Evolutionary conservation across 2,888 invertebrate species (phyloP).

Genomic region (Periphyllus acericola): DNA sequence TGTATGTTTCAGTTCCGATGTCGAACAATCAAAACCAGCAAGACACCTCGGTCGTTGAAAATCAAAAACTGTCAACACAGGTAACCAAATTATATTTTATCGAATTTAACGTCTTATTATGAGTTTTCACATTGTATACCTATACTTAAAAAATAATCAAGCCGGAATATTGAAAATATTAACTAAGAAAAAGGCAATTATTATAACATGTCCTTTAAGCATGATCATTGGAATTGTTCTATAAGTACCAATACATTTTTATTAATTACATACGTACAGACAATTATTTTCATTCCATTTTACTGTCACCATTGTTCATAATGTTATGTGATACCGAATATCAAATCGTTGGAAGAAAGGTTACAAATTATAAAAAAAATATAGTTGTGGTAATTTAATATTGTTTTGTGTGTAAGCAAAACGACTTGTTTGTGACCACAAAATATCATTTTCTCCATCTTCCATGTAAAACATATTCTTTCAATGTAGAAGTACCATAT

Average conservation of each 20-base stretch:
- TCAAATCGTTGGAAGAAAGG: neutral
- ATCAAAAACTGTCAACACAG: slow-evolving; percentile 54
- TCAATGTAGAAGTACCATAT: no score
- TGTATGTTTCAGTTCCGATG: slow-evolving; percentile 55
- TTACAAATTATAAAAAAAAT: neutral
- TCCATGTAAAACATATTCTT: neutral
- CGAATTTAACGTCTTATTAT: neutral
- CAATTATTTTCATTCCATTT: neutral
- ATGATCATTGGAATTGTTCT: neutral
- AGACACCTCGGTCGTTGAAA: slow-evolving; percentile 47
- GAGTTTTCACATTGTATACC: neutral
- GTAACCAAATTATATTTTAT: neutral
- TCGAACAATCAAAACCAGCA: slow-evolving; percentile 58
- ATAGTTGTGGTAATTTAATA: slow-evolving; percentile 40
- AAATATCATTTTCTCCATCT: slow-evolving; percentile 36
- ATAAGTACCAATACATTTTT: neutral
- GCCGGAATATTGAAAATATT: neutral
- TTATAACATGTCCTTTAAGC: neutral
- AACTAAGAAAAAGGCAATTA: neutral
- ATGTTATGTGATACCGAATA: neutral
- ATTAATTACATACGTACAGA: neutral
- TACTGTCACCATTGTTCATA: neutral
- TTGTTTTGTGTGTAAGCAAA: slow-evolving; percentile 26
- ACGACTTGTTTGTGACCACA: slow-evolving; percentile 24
- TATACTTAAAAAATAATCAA: neutral